A percentile compares a stretch with the other conserved stretches of the same genome.
phyloP scores from a whole-genome alignment of 2,113 vertebrate genomes.

The Lamprotornis superbus region DNA sequence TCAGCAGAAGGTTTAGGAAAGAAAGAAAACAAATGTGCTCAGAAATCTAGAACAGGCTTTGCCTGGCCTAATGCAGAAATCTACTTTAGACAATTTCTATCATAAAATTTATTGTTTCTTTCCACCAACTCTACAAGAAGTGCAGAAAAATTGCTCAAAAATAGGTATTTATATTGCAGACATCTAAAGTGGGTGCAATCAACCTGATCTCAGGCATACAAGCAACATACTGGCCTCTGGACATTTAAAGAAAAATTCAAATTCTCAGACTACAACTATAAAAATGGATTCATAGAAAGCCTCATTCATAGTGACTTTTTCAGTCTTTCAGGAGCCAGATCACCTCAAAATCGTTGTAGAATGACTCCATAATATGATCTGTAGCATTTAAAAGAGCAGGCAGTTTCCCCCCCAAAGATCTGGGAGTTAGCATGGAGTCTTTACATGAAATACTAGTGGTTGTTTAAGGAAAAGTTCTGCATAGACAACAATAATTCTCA shows the following conservation, averaged over 20 bases:
- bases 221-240: neutral
- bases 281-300: neutral
- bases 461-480: neutral
- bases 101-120: neutral
- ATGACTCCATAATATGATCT: neutral
- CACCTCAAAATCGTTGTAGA: neutral
- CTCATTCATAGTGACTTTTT: neutral
- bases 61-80: neutral
- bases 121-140: neutral
- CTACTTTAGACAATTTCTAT: neutral
- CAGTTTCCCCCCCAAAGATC: neutral
- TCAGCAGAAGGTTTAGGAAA: neutral
- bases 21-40: neutral
- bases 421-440: neutral
- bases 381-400: neutral
- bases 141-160: neutral
- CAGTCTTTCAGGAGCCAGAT: neutral
- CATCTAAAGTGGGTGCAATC: neutral
- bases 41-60: neutral
- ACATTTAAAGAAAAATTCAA: neutral
- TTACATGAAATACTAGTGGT: neutral
- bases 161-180: neutral
- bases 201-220: neutral
- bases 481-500: neutral
- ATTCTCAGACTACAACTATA: neutral